Evolutionary conservation across 2,797 vertebrate genomes (phyloP), one percentile per base, ranked within the genome.

Genomic region (Esox masquinongy): DNA sequence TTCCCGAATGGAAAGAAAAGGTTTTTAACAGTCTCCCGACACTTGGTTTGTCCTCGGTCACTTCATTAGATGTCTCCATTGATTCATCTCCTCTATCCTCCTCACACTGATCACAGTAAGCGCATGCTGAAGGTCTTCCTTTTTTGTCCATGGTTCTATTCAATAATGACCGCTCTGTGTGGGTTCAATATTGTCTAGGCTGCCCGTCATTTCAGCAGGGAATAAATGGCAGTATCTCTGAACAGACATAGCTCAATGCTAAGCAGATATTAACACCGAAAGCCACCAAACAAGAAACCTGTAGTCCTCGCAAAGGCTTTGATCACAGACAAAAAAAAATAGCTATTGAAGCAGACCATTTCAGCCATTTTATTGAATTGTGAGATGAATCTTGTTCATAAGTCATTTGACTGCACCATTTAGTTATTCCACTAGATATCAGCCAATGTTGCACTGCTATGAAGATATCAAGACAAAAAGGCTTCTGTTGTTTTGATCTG

Each of bases 341-440:
- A 19, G 43, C 22, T 49, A 50, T 50, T 43, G 77, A 31, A n/a
- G 12, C 26, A 70, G 6, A 72, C 31, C 56, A 29, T 4, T 70
- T 77, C 61, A 77, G 75, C 73, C 67, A 79, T 87, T 87, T 85
- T 75, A 77, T 67, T 15, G 66, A 77, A 19, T 31, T 75, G 26
- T 72, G 19, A 68, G 74, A 76, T 43, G 26, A 39, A 34, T 73
- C 68, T 68, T 64, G 70, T 70, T 50, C 49, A 74, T 8, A 1
- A 9, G 26, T 15, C 74, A 59, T 63, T 43, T 73, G 39, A 63
- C 70, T 19, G 77, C 36, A 49, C 72, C 39, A 49, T 78, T 77
- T 15, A 68, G 70, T n/a, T 36, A 64, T 50, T 50, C 72, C 29
- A 22, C 49, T 39, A 50, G 69, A 36, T 61, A 64, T 43, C 47